These are phyloP conservation scores for Minunthozetes semirufus DNA, from an alignment of 2,888 invertebrate species.

Conservation along the genomic window DNA sequence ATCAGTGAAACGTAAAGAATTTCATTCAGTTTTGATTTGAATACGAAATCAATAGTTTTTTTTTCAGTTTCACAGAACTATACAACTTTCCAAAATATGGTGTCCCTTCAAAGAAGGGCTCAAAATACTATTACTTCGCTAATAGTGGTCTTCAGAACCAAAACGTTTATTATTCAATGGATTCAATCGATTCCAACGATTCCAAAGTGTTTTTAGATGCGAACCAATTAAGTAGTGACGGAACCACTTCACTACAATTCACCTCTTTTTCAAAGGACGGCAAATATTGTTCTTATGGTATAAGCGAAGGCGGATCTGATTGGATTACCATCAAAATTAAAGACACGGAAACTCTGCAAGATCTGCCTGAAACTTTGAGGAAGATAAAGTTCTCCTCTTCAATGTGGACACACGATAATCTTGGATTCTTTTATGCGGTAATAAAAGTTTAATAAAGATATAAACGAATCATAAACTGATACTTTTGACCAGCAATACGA, in stretches of 20 bases:
- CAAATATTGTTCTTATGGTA: slow-evolving; percentile 49
- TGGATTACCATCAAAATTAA: slow-evolving; percentile 51
- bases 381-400: slow-evolving; percentile 51
- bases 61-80: slow-evolving; percentile 23
- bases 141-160: slow-evolving; percentile 36
- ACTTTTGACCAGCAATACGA: slow-evolving; percentile 28
- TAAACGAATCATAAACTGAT: background rate
- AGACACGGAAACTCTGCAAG: slow-evolving; percentile 47
- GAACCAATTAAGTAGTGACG: slow-evolving; percentile 36
- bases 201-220: slow-evolving; percentile 35
- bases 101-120: slow-evolving; percentile 33
- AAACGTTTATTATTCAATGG: slow-evolving; percentile 23
- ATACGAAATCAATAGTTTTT: no score
- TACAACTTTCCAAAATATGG: slow-evolving; percentile 32
- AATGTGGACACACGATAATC: slow-evolving; percentile 51
- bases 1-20: slow-evolving; percentile 14
- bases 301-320: slow-evolving; percentile 52
- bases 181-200: background rate
- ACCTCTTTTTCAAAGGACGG: slow-evolving; percentile 49
- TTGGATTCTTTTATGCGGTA: slow-evolving; percentile 51
- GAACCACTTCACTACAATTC: slow-evolving; percentile 35
- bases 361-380: slow-evolving; percentile 50
- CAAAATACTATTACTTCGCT: slow-evolving; percentile 31
- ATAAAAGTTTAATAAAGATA: background rate
- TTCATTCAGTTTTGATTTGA: no score